Conservation (phyloP, 2,797 vertebrate species). For the Gobionotothen gibberifrons region DNA sequence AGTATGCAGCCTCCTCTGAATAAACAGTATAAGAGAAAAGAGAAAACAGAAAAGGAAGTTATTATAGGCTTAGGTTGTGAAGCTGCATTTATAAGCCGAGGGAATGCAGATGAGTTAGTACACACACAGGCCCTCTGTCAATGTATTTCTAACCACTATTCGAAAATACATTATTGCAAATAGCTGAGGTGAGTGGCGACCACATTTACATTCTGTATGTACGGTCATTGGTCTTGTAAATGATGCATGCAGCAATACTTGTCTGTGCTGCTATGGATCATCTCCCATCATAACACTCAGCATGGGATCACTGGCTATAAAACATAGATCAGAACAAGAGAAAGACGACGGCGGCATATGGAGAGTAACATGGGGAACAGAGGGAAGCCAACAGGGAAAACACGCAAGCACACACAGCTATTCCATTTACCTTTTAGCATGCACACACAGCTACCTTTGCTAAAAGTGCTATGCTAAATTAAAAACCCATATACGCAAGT, state of each 20-base stretch:
- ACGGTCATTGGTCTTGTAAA: slow-evolving; percentile 13
- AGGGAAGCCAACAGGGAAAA: slow-evolving; percentile 20
- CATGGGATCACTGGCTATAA: slow-evolving; percentile 19
- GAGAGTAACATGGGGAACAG: slow-evolving; percentile 23
- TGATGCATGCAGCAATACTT: slow-evolving; percentile 1
- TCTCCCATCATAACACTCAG: neutral
- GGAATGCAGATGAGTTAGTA: neutral
- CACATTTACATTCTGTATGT: neutral
- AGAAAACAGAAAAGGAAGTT: neutral
- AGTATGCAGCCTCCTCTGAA: neutral
- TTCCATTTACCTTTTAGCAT: neutral
- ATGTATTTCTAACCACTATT: neutral
- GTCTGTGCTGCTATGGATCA: slow-evolving; percentile 2
- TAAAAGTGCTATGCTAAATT: neutral
- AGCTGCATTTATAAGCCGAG: neutral
- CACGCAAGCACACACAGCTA: slow-evolving; percentile 13
- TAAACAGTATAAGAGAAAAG: neutral
- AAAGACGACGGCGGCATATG: neutral
- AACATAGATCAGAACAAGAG: slow-evolving; percentile 30
- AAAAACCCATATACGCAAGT: neutral
- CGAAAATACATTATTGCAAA: neutral
- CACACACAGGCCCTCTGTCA: neutral
- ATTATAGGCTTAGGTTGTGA: neutral
- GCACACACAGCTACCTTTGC: neutral
- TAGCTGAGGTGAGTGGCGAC: neutral